Evolutionary conservation across 1,140 invertebrate species (phyloP), one percentile per base, ranked within the genome.

Genomic region (Gryon sp.): DNA sequence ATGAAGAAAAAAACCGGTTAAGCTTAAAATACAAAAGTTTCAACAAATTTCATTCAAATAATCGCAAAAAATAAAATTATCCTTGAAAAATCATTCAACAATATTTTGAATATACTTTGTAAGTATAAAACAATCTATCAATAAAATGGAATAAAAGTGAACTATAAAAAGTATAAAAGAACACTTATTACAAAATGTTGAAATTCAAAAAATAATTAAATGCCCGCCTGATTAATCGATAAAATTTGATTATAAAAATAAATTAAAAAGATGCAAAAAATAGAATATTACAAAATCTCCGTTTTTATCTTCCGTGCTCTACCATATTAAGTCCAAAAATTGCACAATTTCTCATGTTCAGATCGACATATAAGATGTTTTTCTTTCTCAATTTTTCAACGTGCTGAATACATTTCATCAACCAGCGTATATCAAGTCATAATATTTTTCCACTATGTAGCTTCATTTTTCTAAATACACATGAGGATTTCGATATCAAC

Each of bases 401-500:
- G 15, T 22, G 43, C 11, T 26, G 57, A 38, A 62, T 45, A 15
- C 2, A n/a, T 59, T 30, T 38, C 28, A 14, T 48, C 20, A 26
- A 19, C 36, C 43, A 14, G 30, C 34, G 26, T 38, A 66, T 41
- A 48, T 57, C 52, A 59, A 59, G 43, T 69, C 41, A 69, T 69
- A 69, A 59, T 41, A 59, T 59, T 52, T 59, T 59, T 34, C 65
- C 30, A 30, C 1, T 8, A 24, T 34, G 43, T 19, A 22, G 53
- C 36, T 59, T 69, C 65, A 50, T 59, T 50, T 59, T 59, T 50
- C 45, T 38, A 59, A 69, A 59, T 26, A 38, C 22, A 20, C 48
- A 36, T 20, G 40, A 36, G 28, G 34, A 14, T 11, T 69, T 69
- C 26, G 0, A 19, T 50, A 34, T 41, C 16, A 59, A 41, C 18